Conservation (phyloP, 2,797 vertebrate genomes). For the Microctenopoma lineatum region DNA sequence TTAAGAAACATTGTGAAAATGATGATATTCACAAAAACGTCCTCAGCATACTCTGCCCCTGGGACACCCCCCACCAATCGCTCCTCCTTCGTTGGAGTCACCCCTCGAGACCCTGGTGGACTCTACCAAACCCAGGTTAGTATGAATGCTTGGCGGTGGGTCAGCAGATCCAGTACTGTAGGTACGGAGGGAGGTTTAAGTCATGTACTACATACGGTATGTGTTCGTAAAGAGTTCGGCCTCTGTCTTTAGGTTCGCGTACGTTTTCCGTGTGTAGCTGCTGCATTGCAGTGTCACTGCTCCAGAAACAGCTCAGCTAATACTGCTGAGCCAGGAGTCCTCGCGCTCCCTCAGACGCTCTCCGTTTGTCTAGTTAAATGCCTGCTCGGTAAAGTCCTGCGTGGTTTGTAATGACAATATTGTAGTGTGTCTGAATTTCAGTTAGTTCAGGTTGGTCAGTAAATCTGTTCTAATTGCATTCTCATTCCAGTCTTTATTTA, state of each 20-base stretch:
- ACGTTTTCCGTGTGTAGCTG: background rate
- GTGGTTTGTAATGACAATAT: conserved; percentile 1
- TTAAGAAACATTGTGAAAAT: conserved; percentile 26
- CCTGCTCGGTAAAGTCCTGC: background rate
- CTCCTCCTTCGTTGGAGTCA: conserved; percentile 94
- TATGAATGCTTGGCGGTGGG: background rate
- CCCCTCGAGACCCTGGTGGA: conserved; percentile 92
- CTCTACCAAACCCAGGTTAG: conserved; percentile 90
- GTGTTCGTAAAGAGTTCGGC: background rate
- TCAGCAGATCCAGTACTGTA: no score
- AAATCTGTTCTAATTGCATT: no score
- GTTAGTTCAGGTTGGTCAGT: no score
- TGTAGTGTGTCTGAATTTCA: background rate
- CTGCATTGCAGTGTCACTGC: conserved; percentile 58
- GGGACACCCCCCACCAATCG: conserved; percentile 95
- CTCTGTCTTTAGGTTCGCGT: background rate
- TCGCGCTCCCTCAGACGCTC: background rate
- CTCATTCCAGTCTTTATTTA: no score
- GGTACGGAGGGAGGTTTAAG: no score
- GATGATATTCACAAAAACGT: conserved; percentile 55
- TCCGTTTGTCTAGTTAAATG: conserved; percentile 2
- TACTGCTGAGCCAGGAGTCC: conserved; percentile 40
- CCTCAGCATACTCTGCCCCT: conserved; percentile 93
- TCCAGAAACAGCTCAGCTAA: conserved; percentile 40
- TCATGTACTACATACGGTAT: background rate